These are phyloP conservation scores for Ispidina picta DNA, from an alignment of 2,797 vertebrate genomes.

Conservation along the genomic window DNA sequence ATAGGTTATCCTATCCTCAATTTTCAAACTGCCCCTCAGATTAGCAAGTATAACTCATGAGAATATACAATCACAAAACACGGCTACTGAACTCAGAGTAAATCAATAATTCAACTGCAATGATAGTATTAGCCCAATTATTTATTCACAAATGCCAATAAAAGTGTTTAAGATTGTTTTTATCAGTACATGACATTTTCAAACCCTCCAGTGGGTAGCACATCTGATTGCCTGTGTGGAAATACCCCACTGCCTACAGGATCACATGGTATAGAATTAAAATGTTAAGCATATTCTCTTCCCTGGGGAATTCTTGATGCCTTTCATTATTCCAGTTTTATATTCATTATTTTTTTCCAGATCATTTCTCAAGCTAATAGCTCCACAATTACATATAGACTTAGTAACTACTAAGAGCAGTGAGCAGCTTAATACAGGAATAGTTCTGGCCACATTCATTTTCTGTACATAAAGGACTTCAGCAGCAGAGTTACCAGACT, in stretches of 20 bases:
- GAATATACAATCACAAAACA: neutral
- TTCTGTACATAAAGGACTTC: neutral
- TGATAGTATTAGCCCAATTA: neutral
- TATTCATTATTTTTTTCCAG: neutral
- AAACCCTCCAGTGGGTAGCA: neutral
- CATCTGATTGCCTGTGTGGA: neutral
- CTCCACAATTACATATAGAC: neutral
- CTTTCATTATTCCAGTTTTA: neutral
- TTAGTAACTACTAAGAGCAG: neutral
- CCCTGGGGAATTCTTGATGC: neutral
- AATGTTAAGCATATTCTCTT: neutral
- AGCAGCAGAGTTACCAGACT: neutral
- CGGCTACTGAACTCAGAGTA: neutral
- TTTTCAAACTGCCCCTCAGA: neutral
- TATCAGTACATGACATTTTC: slow-evolving; percentile 15
- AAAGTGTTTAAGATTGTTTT: neutral
- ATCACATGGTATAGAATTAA: neutral
- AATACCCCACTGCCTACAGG: neutral
- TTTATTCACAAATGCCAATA: neutral
- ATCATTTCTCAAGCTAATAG: slow-evolving; percentile 17
- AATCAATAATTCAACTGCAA: neutral
- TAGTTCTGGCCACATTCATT: neutral
- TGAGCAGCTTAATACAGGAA: neutral
- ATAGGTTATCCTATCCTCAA: accelerated
- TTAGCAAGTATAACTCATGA: neutral